A percentile compares a stretch with the other conserved stretches of the same genome.
Conservation (phyloP, 2,797 vertebrate species). For the Capromys pilorides region DNA sequence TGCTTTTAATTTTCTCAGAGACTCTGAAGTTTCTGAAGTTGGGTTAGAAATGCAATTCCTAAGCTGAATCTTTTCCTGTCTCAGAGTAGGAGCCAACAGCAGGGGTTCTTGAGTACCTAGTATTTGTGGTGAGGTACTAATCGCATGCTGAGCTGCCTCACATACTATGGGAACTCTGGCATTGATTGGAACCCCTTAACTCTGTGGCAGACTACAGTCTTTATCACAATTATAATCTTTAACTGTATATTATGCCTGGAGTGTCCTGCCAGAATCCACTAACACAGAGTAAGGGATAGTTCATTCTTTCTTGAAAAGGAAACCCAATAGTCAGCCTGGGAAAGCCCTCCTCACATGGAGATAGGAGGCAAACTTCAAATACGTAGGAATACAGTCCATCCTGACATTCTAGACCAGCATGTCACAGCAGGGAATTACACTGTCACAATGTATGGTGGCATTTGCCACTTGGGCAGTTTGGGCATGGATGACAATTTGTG, state of each 20-base stretch:
- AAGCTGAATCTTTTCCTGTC: background rate
- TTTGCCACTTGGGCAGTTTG: background rate
- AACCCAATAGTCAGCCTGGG: background rate
- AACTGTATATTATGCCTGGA: background rate
- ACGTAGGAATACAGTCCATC: background rate
- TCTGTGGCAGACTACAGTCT: background rate
- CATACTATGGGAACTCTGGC: background rate
- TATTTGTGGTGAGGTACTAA: background rate
- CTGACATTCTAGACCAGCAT: background rate
- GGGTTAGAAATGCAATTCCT: background rate
- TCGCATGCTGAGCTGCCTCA: background rate
- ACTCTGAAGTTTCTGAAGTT: background rate
- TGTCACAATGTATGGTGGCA: background rate
- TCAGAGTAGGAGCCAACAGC: accelerated
- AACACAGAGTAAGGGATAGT: background rate
- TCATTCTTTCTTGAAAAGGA: background rate
- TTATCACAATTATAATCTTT: background rate
- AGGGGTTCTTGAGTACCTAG: background rate
- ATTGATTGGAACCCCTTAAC: background rate
- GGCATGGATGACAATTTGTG: too few relatives aligned
- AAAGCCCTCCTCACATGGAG: background rate
- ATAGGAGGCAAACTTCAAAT: background rate
- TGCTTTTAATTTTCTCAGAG: background rate
- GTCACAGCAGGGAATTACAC: too few relatives aligned
- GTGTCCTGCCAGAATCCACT: background rate